phyloP scores from a whole-genome alignment of 2,113 vertebrate genomes.

The Connochaetes taurinus region DNA sequence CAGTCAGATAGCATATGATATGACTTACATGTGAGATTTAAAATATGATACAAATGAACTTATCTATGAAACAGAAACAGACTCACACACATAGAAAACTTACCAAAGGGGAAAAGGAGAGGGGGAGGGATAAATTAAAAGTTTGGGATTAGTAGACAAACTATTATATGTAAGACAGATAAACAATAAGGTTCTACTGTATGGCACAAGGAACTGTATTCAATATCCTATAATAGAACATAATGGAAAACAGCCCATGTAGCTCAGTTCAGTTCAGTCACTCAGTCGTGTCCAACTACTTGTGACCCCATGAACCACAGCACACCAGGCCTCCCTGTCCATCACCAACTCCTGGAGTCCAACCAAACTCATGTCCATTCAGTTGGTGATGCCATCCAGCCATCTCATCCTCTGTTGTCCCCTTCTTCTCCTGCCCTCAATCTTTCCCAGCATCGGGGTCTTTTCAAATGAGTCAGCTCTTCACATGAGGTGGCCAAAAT shows the following conservation, averaged over 20 bases:
- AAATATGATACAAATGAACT: not conserved
- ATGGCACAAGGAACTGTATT: not conserved
- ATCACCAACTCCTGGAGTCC: not conserved
- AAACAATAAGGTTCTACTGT: not conserved
- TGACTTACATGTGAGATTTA: not conserved
- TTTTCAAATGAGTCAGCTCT: not conserved
- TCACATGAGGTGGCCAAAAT: fast-evolving
- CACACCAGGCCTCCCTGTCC: not conserved
- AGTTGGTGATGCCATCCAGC: not conserved
- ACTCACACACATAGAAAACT: not conserved
- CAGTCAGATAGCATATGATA: not conserved
- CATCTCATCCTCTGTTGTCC: not conserved
- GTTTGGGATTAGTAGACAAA: not conserved
- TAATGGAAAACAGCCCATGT: not conserved
- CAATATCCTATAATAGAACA: not conserved
- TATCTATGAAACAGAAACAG: not conserved
- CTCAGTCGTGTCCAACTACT: fast-evolving
- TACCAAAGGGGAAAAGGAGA: not conserved
- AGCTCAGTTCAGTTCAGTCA: not conserved
- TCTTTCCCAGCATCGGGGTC: not conserved
- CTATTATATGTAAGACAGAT: not conserved
- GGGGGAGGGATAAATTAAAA: not conserved
- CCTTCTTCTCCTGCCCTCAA: not conserved
- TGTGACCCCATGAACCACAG: fast-evolving
- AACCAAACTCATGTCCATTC: not conserved